These are phyloP conservation scores for Nixonia krombeini DNA, from an alignment of 1,140 invertebrate species.

Conservation along the genomic window DNA sequence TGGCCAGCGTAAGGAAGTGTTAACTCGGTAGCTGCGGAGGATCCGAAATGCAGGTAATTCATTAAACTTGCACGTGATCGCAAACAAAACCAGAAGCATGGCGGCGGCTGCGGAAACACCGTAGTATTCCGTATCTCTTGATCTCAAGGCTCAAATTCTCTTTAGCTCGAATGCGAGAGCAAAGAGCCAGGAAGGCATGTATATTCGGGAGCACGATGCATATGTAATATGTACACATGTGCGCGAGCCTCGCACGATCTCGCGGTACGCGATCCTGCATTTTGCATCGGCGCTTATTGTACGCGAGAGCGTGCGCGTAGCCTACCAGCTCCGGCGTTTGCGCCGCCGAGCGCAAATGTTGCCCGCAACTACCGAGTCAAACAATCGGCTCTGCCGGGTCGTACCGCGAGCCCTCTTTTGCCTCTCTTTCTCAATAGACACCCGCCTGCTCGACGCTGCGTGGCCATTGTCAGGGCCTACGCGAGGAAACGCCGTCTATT, in stretches of 20 bases:
- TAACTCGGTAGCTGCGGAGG: conserved; percentile 25
- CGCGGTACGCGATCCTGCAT: conserved; percentile 22
- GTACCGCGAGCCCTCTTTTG: too few relatives aligned
- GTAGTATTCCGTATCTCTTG: conserved; percentile 20
- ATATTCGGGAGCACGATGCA: conserved; percentile 12
- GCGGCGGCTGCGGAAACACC: neutral
- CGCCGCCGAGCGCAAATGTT: conserved; percentile 5
- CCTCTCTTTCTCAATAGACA: too few relatives aligned
- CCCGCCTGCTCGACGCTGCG: too few relatives aligned
- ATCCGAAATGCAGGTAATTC: conserved; percentile 9
- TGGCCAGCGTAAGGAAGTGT: conserved; percentile 9
- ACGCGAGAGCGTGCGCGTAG: too few relatives aligned
- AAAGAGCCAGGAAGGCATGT: conserved; percentile 20
- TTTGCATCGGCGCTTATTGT: conserved; percentile 18
- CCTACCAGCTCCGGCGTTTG: too few relatives aligned
- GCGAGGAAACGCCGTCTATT: too few relatives aligned
- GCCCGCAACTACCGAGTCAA: too few relatives aligned
- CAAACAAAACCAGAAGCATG: conserved; percentile 18
- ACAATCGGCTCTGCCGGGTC: too few relatives aligned
- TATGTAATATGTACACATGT: conserved; percentile 15
- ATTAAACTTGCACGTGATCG: conserved; percentile 14
- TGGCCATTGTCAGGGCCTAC: too few relatives aligned
- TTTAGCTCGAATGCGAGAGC: conserved; percentile 24
- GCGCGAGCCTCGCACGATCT: neutral
- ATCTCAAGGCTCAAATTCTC: conserved; percentile 31